Percentiles rank a stretch among this genome's conserved stretches.
phyloP scores from a whole-genome alignment of 2,797 vertebrate genomes.

The Capromys pilorides region DNA sequence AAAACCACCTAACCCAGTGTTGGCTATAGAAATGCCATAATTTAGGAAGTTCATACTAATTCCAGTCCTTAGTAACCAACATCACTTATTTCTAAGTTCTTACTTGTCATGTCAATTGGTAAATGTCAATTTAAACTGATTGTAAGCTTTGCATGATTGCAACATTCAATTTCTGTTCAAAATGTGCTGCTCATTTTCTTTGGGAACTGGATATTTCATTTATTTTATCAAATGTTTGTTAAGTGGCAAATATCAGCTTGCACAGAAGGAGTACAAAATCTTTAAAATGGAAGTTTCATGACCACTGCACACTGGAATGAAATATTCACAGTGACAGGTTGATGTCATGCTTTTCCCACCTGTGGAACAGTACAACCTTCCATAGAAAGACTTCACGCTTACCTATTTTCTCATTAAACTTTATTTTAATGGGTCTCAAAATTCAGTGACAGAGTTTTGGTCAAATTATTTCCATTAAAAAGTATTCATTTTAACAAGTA shows the following conservation, averaged over 20 bases:
- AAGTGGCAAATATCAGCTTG: background rate
- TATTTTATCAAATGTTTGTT: background rate
- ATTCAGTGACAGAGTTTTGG: too few species aligned
- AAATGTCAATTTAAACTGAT: slow-evolving; percentile 20
- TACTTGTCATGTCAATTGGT: background rate
- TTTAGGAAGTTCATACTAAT: slow-evolving; percentile 33
- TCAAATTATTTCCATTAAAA: too few species aligned
- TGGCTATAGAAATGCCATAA: background rate
- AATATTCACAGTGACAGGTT: background rate
- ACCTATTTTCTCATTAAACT: too few species aligned
- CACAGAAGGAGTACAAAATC: background rate
- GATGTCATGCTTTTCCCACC: background rate
- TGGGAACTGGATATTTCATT: background rate
- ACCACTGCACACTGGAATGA: background rate
- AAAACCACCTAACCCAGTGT: background rate
- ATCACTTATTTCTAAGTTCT: slow-evolving; percentile 23
- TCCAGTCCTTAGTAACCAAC: background rate
- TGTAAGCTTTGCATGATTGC: slow-evolving; percentile 7
- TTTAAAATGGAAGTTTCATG: background rate
- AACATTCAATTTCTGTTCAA: background rate
- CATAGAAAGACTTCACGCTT: background rate
- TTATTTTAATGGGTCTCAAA: too few species aligned
- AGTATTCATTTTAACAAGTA: too few species aligned
- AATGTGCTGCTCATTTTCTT: background rate
- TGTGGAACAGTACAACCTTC: background rate